Evolutionary conservation across 2,888 invertebrate species (phyloP).

Genomic region (Hemaris fuciformis): DNA sequence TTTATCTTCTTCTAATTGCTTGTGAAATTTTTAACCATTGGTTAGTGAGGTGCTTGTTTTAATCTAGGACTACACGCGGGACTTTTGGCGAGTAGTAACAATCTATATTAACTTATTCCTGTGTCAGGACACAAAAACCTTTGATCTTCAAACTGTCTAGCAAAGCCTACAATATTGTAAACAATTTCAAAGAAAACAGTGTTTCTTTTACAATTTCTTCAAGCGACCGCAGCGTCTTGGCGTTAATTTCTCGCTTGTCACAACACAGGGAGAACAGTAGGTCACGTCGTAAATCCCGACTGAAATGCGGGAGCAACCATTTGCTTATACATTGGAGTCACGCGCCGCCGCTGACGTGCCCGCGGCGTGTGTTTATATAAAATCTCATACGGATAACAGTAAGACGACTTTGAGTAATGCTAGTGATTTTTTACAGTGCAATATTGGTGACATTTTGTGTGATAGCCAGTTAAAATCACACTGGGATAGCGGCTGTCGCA

Average conservation of each 20-base stretch:
- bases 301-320: background rate
- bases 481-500: too few relatives aligned
- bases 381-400: background rate
- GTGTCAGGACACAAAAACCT: too few relatives aligned
- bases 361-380: background rate
- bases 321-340: constrained; percentile 3
- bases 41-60: too few relatives aligned
- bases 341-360: background rate
- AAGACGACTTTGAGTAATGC: background rate
- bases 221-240: background rate
- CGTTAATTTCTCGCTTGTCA: constrained; percentile 8
- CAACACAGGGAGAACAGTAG: background rate
- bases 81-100: too few relatives aligned
- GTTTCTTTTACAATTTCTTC: too few relatives aligned
- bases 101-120: too few relatives aligned
- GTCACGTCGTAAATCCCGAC: background rate
- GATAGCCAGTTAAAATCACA: too few relatives aligned
- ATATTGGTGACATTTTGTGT: too few relatives aligned
- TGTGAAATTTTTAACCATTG: too few relatives aligned
- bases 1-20: too few relatives aligned
- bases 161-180: background rate
- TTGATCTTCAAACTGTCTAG: background rate
- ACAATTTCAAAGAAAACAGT: background rate
- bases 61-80: too few relatives aligned
- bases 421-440: background rate